Percentiles rank a stretch among this genome's conserved stretches.
Conservation (phyloP, 2,888 invertebrate genomes). For the Noctua janthe region DNA sequence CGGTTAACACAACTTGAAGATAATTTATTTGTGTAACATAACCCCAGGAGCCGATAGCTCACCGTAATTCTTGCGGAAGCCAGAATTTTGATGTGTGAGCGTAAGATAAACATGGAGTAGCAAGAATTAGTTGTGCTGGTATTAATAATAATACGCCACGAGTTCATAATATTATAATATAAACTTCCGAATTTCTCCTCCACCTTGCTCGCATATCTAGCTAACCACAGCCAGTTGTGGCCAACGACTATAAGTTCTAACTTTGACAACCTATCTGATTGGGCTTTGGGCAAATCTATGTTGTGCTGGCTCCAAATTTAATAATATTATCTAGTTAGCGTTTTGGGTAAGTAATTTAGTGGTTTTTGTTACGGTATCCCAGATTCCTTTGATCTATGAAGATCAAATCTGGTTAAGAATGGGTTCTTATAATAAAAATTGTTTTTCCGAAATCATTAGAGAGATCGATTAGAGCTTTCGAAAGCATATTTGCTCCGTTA, state of each 20-base stretch:
- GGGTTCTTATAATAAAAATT: background rate
- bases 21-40: slow-evolving; percentile 55
- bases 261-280: background rate
- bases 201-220: background rate
- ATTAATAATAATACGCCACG: slow-evolving; percentile 21
- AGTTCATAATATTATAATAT: slow-evolving; percentile 36
- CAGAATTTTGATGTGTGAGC: slow-evolving; percentile 36
- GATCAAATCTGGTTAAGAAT: background rate
- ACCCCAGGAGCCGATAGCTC: slow-evolving; percentile 29
- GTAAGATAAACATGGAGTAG: slow-evolving; percentile 33
- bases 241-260: background rate
- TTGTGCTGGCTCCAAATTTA: background rate
- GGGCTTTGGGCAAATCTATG: background rate
- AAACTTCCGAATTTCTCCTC: slow-evolving; percentile 30
- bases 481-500: slow-evolving; percentile 1
- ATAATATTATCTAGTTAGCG: background rate
- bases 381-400: background rate
- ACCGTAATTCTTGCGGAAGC: slow-evolving; percentile 31
- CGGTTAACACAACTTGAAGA: slow-evolving; percentile 49
- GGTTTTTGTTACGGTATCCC: background rate
- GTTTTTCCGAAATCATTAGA: background rate
- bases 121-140: slow-evolving; percentile 26
- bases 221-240: background rate
- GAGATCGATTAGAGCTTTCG: background rate
- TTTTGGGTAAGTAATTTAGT: background rate